A percentile compares a stretch with the other conserved stretches of the same genome.
These are phyloP conservation scores for Bembecia ichneumoniformis DNA, from an alignment of 2,888 invertebrate species.

Conservation along the genomic window DNA sequence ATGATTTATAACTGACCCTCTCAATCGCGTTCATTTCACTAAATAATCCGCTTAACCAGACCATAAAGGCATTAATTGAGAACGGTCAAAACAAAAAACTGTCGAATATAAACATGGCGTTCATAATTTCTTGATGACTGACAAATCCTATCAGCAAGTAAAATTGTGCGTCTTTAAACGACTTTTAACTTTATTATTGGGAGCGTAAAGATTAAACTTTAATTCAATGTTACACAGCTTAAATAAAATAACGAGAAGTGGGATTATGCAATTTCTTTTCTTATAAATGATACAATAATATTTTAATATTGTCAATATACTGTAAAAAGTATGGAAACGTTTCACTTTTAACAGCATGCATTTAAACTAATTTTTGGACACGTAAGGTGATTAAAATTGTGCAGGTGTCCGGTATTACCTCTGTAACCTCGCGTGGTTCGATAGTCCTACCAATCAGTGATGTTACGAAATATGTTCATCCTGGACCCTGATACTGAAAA, in stretches of 20 bases:
- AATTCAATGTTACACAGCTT: background rate
- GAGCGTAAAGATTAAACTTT: no score
- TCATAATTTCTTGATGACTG: conserved; percentile 35
- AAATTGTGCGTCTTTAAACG: background rate
- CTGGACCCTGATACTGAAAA: no score
- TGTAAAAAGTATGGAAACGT: no score
- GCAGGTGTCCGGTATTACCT: no score
- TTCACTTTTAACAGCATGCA: no score
- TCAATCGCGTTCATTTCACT: conserved; percentile 10
- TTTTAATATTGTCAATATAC: no score
- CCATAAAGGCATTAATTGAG: conserved; percentile 35
- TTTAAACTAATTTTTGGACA: no score
- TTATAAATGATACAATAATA: conserved; percentile 7
- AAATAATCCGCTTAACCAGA: conserved; percentile 35
- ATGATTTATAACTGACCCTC: conserved; percentile 2
- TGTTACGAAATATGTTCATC: no score
- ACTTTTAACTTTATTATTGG: background rate
- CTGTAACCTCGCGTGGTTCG: no score
- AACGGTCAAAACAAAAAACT: conserved; percentile 43
- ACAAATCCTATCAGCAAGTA: conserved; percentile 39
- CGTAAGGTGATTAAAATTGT: no score
- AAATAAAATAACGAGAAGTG: background rate
- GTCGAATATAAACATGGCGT: conserved; percentile 22
- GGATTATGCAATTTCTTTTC: background rate
- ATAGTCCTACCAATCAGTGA: no score